These are phyloP conservation scores for Zelostemma sp. DNA, from an alignment of 1,140 invertebrate genomes.

Conservation along the genomic window DNA sequence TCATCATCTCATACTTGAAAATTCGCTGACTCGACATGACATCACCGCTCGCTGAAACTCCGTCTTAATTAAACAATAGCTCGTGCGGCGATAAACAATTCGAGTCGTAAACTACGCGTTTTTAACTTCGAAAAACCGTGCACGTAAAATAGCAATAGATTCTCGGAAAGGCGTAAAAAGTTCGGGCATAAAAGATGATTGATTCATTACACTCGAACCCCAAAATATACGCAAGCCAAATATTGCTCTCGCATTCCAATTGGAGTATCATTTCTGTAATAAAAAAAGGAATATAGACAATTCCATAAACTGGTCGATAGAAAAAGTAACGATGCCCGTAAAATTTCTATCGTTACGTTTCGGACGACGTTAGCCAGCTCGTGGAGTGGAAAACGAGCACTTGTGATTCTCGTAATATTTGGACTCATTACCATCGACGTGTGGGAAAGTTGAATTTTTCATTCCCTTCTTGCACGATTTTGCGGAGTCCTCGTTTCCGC, in stretches of 20 bases:
- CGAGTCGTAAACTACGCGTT: no score
- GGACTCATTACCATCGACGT: conserved; percentile 8
- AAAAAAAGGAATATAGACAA: no score
- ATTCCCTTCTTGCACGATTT: conserved; percentile 12
- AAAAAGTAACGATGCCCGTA: conserved; percentile 1
- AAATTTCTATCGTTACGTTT: no score
- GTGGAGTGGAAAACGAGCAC: conserved; percentile 14
- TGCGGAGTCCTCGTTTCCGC: conserved; percentile 27
- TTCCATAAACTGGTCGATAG: no score
- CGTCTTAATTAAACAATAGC: not conserved
- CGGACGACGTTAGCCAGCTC: not conserved
- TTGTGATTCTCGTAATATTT: conserved; percentile 13
- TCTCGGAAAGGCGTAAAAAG: no score
- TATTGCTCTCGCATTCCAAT: no score
- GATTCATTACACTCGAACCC: no score
- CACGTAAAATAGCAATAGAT: no score
- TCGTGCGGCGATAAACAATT: no score
- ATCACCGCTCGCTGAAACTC: conserved; percentile 11
- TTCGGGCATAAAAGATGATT: no score
- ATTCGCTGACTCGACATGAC: conserved; percentile 15
- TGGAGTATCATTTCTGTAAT: not conserved
- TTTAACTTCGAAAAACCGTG: no score
- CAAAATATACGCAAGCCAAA: no score
- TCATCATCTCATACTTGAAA: conserved; percentile 25
- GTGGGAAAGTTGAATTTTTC: conserved; percentile 4